Evolutionary conservation across 1,140 invertebrate species (phyloP), one percentile per base, ranked within the genome.

Genomic region (Drosophila yakuba): DNA sequence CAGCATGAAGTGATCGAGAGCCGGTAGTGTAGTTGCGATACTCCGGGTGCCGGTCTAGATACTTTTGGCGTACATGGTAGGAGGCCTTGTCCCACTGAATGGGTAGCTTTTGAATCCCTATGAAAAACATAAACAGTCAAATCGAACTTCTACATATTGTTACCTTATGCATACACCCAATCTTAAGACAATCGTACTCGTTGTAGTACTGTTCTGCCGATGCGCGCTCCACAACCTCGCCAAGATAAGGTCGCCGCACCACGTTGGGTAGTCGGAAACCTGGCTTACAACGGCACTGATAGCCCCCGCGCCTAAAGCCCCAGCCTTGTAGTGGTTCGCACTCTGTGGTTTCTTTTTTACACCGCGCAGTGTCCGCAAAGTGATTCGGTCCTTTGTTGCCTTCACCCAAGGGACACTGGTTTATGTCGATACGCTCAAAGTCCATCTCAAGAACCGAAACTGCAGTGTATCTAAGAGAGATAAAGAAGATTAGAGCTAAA

Each of bases 271-370:
- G 94, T 71, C 98, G 94, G 90, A 94, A 97, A 4, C 98, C 97
- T 6, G 98, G 98, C 79, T 95, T 94, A 93, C 98, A 99, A 74
- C 97, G 94, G 93, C 97, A 99, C 91, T 99, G 97, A 93, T 99
- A 99, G 23, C 98, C 98, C 60, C 98, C 98, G 90, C 98, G 94
- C 73, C 97, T 94, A 90, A 98, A 98, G 36, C 98, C 98, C 96
- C 96, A 99, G 4, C 98, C 98, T 91, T 98, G 96, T 23, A 99
- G 92, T 0, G 98, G 98, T 93, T 99, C 98, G 94, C 98, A 99
- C 96, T 98, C 97, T 15, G 98, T 99, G 11, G 98, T 98, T 84
- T 97, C 95, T 77, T 95, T 95, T 94, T 98, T 98, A 94, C 98
- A 99, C 74, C 97, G 93, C 3, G 97, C 96, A 6, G 98, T 99